Evolutionary conservation across 2,888 invertebrate genomes (phyloP).

Genomic region (Melanotus villosus): DNA sequence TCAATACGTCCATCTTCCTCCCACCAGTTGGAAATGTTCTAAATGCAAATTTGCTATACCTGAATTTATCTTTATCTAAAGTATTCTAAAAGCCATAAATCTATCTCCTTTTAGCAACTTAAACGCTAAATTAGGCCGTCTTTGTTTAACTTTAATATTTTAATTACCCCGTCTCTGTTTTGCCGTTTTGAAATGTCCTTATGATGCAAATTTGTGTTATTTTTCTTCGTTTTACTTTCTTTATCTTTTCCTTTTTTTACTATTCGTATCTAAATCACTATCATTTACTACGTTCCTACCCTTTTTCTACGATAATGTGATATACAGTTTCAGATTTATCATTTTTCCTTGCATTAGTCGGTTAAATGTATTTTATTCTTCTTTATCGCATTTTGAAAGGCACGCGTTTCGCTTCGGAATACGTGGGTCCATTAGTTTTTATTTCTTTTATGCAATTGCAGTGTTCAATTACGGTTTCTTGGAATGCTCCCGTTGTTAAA

Average conservation of each 20-base stretch:
- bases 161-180: slow-evolving; percentile 44
- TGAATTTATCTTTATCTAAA: slow-evolving; percentile 49
- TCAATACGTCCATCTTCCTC: slow-evolving; percentile 24
- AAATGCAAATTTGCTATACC: slow-evolving; percentile 49
- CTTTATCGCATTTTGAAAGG: not conserved
- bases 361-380: slow-evolving; percentile 1
- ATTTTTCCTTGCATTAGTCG: slow-evolving; percentile 23
- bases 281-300: slow-evolving; percentile 28
- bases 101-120: slow-evolving; percentile 42
- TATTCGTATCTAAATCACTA: slow-evolving; percentile 41
- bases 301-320: slow-evolving; percentile 28
- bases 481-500: slow-evolving; percentile 26
- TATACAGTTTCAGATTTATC: slow-evolving; percentile 31
- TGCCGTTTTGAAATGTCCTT: slow-evolving; percentile 40
- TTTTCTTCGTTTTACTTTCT: slow-evolving; percentile 38
- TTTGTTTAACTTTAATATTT: slow-evolving; percentile 28
- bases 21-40: slow-evolving; percentile 40
- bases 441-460: slow-evolving; percentile 30
- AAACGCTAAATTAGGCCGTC: slow-evolving; percentile 30
- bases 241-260: slow-evolving; percentile 30
- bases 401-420: slow-evolving; percentile 3
- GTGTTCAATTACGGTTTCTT: slow-evolving; percentile 33
- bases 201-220: slow-evolving; percentile 48
- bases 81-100: slow-evolving; percentile 42
- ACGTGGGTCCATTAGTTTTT: slow-evolving; percentile 17